Evolutionary conservation across 2,797 vertebrate genomes (phyloP).

Genomic region (Clarias platycephalus): DNA sequence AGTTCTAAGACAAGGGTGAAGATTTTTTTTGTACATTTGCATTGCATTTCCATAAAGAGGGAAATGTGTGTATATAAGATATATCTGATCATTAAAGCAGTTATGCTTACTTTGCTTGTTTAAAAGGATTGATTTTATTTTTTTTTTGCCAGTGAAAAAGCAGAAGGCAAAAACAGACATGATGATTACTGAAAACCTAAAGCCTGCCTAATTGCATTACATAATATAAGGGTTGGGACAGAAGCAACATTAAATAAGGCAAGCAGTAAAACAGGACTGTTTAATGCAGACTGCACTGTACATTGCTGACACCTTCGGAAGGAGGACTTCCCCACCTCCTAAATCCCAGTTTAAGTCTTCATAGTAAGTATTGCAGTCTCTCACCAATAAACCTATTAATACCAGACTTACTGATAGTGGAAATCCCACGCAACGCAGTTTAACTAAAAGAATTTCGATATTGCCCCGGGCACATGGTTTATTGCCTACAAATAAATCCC

Average conservation of each 20-base stretch:
- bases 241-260: background rate
- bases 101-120: background rate
- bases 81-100: background rate
- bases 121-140: background rate
- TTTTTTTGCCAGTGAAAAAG: background rate
- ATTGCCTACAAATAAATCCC: constrained; percentile 12
- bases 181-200: background rate
- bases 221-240: background rate
- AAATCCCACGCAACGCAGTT: constrained; percentile 20
- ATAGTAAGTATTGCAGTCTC: background rate
- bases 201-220: background rate
- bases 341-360: constrained; percentile 13
- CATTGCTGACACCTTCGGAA: background rate
- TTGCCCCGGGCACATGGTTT: constrained; percentile 1
- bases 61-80: background rate
- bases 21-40: background rate
- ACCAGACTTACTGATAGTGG: constrained; percentile 9
- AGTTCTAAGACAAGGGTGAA: background rate
- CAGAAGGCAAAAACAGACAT: background rate
- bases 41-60: background rate
- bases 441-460: constrained; percentile 15
- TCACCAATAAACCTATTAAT: constrained; percentile 1
- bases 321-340: background rate
- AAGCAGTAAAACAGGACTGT: background rate
- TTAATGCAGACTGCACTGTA: background rate